Conservation (phyloP, 2,797 vertebrate genomes). For the Apodemus agrarius region DNA sequence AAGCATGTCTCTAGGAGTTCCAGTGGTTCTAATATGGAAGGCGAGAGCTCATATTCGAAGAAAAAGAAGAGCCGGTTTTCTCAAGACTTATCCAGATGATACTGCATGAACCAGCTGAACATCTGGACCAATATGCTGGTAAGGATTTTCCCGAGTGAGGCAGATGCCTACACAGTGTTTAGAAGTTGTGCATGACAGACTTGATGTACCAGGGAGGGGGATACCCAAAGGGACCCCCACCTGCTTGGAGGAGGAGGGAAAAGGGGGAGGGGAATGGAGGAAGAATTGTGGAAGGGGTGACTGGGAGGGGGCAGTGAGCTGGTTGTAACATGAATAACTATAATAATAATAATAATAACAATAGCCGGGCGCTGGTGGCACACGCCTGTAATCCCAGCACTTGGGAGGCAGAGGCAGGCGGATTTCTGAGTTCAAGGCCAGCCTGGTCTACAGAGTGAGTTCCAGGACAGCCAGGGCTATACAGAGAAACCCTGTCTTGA, state of each 20-base stretch:
- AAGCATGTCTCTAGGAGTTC: background rate
- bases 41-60: background rate
- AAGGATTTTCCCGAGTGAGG: background rate
- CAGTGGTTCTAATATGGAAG: rapidly evolving
- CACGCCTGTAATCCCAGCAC: too few relatives aligned
- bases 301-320: background rate
- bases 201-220: background rate
- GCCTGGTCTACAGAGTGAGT: too few relatives aligned
- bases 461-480: too few relatives aligned
- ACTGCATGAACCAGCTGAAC: background rate
- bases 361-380: too few relatives aligned
- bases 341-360: background rate
- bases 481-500: too few relatives aligned
- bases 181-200: background rate
- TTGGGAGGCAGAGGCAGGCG: too few relatives aligned
- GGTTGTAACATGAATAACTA: background rate
- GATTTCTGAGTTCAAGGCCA: too few relatives aligned
- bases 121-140: background rate
- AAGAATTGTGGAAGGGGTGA: background rate
- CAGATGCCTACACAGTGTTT: background rate
- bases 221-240: background rate
- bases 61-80: background rate
- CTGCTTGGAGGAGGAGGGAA: background rate
- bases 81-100: rapidly evolving
- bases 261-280: background rate